Conservation (phyloP, 1,140 invertebrate species). For the Drosophila biarmipes region DNA sequence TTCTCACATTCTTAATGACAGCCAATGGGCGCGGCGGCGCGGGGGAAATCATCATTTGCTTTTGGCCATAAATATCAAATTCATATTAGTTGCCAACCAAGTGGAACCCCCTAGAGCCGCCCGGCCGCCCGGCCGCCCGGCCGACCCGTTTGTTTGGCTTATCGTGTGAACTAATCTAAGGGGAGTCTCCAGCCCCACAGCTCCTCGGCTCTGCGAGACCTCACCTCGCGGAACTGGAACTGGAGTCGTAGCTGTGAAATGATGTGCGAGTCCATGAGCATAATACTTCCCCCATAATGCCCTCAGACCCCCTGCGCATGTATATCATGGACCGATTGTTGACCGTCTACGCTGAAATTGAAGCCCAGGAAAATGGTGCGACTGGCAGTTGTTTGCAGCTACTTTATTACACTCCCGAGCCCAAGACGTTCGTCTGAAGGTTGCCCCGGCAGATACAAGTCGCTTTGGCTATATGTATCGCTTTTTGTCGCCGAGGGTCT, state of each 20-base stretch:
- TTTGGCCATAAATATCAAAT: slow-evolving; percentile 61
- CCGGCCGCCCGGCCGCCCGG: slow-evolving; percentile 11
- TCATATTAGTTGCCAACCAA: slow-evolving; percentile 66
- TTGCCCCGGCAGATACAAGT: slow-evolving; percentile 2
- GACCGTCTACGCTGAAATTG: slow-evolving; percentile 68
- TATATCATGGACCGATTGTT: slow-evolving; percentile 67
- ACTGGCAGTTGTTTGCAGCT: slow-evolving; percentile 48
- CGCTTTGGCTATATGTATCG: background rate
- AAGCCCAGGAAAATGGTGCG: slow-evolving; percentile 63
- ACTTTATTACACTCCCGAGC: slow-evolving; percentile 70
- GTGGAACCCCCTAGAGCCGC: slow-evolving; percentile 54
- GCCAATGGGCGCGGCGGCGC: slow-evolving; percentile 19
- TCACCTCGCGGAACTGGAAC: slow-evolving; percentile 14
- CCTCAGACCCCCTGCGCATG: background rate
- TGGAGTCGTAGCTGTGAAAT: slow-evolving; percentile 59
- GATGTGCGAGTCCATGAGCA: slow-evolving; percentile 75
- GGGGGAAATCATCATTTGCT: slow-evolving; percentile 48
- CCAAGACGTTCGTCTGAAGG: slow-evolving; percentile 31
- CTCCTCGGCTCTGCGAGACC: background rate
- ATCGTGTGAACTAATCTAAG: slow-evolving; percentile 80
- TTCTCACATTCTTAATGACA: slow-evolving; percentile 49
- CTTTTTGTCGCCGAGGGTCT: slow-evolving; percentile 57
- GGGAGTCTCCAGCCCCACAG: background rate
- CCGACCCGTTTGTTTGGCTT: slow-evolving; percentile 59
- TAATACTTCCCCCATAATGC: slow-evolving; percentile 44